Evolutionary conservation across 2,797 vertebrate genomes (phyloP), one percentile per base, ranked within the genome.

Genomic region (Falco concolor): DNA sequence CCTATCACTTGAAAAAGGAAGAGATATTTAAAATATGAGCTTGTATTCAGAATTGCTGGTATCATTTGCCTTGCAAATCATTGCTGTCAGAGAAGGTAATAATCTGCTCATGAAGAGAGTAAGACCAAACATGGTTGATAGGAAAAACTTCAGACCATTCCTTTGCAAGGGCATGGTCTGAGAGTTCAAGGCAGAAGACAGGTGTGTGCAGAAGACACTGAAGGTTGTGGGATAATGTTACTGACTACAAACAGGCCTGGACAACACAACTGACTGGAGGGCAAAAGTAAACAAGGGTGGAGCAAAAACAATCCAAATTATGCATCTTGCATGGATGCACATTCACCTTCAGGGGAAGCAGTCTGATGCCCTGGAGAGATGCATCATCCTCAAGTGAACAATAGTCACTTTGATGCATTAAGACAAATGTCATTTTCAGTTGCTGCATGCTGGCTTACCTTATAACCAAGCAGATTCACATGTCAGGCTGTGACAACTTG

Each of bases 221-320:
- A 92, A 87, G 63, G 61, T 45, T 86, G 75, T 42, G 87, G 78
- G 84, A 76, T 90, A 90, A 88, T 27, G n/a, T 59, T 86, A 42
- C 45, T 12, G 8, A 20, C 52, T 91, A 52, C 83, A 54, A 80
- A 88, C 95, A 96, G 90, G 92, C 94, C 92, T 82, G 90, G 90
- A 91, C 96, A 95, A 89, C 81, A 32, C 40, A 89, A 92, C 27
- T 72, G 92, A 64, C 93, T 87, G 45, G 36, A 96, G 79, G 88
- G 81, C 61, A 94, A 91, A 89, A 96, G 88, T 85, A 95, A 97
- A 93, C 72, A 82, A 34, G 40, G 95, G 95, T 95, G 93, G 95
- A 84, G 80, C 64, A 82, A 94, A 96, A 88, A 0, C 92, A 94
- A 59, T 63, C 64, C 57, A 92, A 93, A 88, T 93, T 82, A 89